These are phyloP conservation scores for Plectropomus leopardus DNA, from an alignment of 2,113 vertebrate species.

Conservation along the genomic window DNA sequence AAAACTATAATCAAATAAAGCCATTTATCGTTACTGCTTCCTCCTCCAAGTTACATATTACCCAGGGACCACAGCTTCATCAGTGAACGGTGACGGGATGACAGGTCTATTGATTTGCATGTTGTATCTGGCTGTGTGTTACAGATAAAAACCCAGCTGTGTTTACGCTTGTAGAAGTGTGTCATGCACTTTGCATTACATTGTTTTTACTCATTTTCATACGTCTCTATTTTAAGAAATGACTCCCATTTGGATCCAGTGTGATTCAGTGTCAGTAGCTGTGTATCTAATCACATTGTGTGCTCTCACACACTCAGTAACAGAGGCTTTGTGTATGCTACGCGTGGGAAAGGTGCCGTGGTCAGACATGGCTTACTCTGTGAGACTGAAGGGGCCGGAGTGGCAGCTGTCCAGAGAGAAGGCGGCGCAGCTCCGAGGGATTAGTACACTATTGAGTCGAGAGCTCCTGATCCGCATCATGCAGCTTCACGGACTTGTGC, in stretches of 20 bases:
- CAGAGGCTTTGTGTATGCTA: slow-evolving; percentile 35
- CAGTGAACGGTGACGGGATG: slow-evolving; percentile 10
- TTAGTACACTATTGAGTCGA: slow-evolving; percentile 66
- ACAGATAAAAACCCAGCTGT: neutral
- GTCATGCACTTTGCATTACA: slow-evolving; percentile 22
- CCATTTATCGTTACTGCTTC: neutral
- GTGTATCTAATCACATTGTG: neutral
- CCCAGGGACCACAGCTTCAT: slow-evolving; percentile 1
- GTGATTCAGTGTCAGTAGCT: neutral
- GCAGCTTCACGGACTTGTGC: slow-evolving; percentile 32
- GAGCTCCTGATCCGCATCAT: slow-evolving; percentile 52
- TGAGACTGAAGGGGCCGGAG: slow-evolving; percentile 53
- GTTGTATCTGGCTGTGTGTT: slow-evolving; percentile 2
- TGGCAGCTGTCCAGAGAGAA: slow-evolving; percentile 60
- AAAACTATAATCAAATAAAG: slow-evolving; percentile 23
- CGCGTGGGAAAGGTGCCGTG: slow-evolving; percentile 59
- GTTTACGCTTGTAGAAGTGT: neutral
- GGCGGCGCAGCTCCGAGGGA: slow-evolving; percentile 44
- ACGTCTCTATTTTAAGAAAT: slow-evolving; percentile 9
- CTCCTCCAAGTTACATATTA: slow-evolving; percentile 27
- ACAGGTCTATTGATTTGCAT: slow-evolving; percentile 52
- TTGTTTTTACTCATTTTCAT: slow-evolving; percentile 9
- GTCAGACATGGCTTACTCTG: slow-evolving; percentile 24
- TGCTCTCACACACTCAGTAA: slow-evolving; percentile 1
- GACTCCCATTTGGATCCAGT: neutral